phyloP scores from a whole-genome alignment of 2,797 vertebrate species.

The Potorous gilbertii region DNA sequence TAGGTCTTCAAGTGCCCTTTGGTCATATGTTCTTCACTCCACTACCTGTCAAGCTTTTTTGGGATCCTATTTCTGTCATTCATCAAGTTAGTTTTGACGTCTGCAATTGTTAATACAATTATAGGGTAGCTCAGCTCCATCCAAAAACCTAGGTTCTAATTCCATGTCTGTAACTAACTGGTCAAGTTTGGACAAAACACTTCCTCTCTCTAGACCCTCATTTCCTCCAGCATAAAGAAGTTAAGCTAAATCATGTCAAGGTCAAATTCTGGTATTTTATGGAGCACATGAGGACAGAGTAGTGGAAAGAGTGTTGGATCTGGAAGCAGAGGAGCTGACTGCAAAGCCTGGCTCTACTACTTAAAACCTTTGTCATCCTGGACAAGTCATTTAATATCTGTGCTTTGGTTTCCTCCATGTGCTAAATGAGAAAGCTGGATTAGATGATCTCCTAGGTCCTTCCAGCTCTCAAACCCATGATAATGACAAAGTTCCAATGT shows the following conservation, averaged over 20 bases:
- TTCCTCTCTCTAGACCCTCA: neutral
- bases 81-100: neutral
- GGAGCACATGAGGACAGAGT: neutral
- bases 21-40: too few relatives aligned
- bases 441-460: neutral
- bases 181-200: neutral
- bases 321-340: neutral
- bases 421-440: neutral
- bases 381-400: neutral
- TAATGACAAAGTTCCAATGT: neutral
- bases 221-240: neutral
- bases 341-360: neutral
- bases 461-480: neutral
- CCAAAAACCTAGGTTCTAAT: neutral
- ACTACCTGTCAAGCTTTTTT: neutral
- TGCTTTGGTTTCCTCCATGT: neutral
- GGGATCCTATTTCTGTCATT: neutral
- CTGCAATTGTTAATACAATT: neutral
- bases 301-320: neutral
- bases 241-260: neutral
- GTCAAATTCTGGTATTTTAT: neutral
- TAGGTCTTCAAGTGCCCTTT: too few relatives aligned
- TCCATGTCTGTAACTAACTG: neutral
- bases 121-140: neutral
- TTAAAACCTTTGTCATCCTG: neutral